Evolutionary conservation across 2,797 vertebrate genomes (phyloP).

Genomic region (Dallia pectoralis): DNA sequence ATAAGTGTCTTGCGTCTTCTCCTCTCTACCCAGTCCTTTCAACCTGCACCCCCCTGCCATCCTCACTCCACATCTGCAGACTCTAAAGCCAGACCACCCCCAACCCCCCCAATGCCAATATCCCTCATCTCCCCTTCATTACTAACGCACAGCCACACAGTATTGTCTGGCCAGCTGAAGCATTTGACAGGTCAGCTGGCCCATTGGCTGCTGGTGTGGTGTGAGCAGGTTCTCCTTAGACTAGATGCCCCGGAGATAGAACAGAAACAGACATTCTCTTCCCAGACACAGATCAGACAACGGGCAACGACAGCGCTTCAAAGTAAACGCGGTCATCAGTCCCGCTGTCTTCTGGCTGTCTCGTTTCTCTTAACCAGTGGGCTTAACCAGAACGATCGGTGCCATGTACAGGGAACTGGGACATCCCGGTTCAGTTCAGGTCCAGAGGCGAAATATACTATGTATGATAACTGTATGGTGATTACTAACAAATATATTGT

Average conservation of each 20-base stretch:
- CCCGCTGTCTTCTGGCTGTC: slow-evolving; percentile 1
- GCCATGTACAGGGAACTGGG: neutral
- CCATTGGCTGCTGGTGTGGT: slow-evolving; percentile 10
- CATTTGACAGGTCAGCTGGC: slow-evolving; percentile 6
- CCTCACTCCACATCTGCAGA: neutral
- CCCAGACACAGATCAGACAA: neutral
- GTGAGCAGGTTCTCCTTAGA: slow-evolving; percentile 32
- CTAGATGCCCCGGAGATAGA: slow-evolving; percentile 31
- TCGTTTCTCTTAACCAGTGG: neutral
- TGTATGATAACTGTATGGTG: neutral
- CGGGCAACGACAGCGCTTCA: slow-evolving; percentile 9
- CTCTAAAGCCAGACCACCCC: neutral
- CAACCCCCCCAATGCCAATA: neutral
- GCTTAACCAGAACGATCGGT: neutral
- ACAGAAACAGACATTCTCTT: slow-evolving; percentile 50
- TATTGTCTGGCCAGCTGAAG: neutral
- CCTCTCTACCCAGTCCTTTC: neutral
- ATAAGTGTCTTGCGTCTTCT: slow-evolving; percentile 5
- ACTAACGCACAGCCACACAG: neutral
- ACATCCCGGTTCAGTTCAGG: too few relatives aligned
- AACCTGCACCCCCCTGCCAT: neutral
- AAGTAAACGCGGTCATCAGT: slow-evolving; percentile 48
- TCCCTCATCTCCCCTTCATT: neutral
- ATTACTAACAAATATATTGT: neutral
- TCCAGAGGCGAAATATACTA: neutral